These are phyloP conservation scores for Harmothoe impar DNA, from an alignment of 2,888 invertebrate genomes.

Conservation along the genomic window DNA sequence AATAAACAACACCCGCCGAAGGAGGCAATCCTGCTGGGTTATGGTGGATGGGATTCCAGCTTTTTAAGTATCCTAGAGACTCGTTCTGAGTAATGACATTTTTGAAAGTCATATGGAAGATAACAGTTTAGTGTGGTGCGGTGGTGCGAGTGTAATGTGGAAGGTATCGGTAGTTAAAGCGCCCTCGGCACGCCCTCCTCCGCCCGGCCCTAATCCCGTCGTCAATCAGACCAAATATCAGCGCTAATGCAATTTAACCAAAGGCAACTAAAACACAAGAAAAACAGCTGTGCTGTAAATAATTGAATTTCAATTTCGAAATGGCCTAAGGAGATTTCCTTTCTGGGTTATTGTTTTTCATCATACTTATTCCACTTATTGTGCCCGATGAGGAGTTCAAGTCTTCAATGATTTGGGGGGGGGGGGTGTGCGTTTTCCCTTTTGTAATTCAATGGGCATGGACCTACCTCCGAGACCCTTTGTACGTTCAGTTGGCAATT, in stretches of 20 bases:
- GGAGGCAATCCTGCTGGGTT: not conserved
- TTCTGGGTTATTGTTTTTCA: not conserved
- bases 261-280: not conserved
- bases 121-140: not conserved
- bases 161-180: not conserved
- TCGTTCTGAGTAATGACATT: not conserved
- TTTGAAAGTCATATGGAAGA: conserved; percentile 1
- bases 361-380: not conserved
- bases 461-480: not conserved
- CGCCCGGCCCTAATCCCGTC: not conserved
- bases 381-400: not conserved
- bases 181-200: not conserved
- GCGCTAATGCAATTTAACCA: not conserved
- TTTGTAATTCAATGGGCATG: not conserved
- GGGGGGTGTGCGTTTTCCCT: not conserved
- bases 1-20: not conserved
- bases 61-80: not conserved
- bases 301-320: conserved; percentile 55
- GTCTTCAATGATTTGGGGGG: not conserved
- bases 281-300: not conserved
- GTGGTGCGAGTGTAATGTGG: not conserved
- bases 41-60: not conserved
- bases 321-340: conserved; percentile 47
- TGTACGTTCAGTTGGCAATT: not conserved
- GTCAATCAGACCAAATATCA: conserved; percentile 27